Evolutionary conservation across 2,888 invertebrate genomes (phyloP).

Genomic region (Ormia ochracea): DNA sequence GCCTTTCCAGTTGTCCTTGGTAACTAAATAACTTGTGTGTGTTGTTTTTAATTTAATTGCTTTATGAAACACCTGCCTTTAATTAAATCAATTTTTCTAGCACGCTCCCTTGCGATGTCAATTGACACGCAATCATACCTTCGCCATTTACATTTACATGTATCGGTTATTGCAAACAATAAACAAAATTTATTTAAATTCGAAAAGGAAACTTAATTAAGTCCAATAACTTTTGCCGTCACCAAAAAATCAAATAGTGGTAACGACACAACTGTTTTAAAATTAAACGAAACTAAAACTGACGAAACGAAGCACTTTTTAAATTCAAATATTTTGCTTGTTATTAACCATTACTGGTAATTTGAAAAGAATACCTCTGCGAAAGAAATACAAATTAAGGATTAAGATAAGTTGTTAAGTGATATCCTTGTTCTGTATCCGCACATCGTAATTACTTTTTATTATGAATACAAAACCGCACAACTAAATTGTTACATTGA

Average conservation of each 20-base stretch:
- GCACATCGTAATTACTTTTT: constrained; percentile 14
- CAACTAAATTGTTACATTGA: constrained; percentile 54
- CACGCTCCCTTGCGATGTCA: constrained; percentile 16
- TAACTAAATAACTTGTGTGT: constrained; percentile 29
- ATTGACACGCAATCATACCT: constrained; percentile 44
- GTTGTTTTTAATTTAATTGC: constrained; percentile 19
- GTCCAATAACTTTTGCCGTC: constrained; percentile 7
- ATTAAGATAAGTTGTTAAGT: constrained; percentile 46
- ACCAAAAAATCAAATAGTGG: background rate
- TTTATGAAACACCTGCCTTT: constrained; percentile 47
- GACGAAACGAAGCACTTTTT: background rate
- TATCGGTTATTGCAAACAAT: constrained; percentile 24
- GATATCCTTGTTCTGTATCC: constrained; percentile 46
- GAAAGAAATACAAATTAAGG: background rate
- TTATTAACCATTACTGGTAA: background rate
- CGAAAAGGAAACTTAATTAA: constrained; percentile 44
- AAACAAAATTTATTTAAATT: constrained; percentile 50
- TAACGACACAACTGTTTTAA: background rate
- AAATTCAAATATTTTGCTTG: background rate
- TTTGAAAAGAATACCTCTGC: background rate
- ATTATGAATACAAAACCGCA: constrained; percentile 44
- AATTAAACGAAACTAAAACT: too few species aligned
- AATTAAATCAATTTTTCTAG: constrained; percentile 52
- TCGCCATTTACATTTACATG: background rate
- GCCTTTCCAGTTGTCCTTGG: constrained; percentile 27